Conservation (phyloP, 2,113 vertebrate species). For the Ploceus nigricollis region DNA sequence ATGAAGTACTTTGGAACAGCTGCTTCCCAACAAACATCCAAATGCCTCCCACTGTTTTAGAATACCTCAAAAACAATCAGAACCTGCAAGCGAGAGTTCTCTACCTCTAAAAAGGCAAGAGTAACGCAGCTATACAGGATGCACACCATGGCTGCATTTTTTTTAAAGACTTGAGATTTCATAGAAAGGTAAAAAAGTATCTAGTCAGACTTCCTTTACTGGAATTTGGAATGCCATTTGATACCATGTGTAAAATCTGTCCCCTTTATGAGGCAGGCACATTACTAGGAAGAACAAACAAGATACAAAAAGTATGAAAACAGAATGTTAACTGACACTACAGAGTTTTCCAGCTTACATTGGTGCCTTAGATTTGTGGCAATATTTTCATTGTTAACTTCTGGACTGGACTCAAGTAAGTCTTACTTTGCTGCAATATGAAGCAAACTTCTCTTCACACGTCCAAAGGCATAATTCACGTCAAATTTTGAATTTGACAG, state of each 20-base stretch:
- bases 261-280: neutral
- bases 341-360: constrained; percentile 58
- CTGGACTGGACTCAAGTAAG: constrained; percentile 38
- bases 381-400: constrained; percentile 59
- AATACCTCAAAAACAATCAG: neutral
- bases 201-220: neutral
- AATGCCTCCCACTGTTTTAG: neutral
- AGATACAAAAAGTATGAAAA: neutral
- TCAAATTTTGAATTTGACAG: constrained; percentile 98
- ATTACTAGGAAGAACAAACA: neutral
- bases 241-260: neutral
- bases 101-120: neutral
- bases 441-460: constrained; percentile 96
- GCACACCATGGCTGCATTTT: neutral
- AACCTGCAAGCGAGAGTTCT: neutral
- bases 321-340: constrained; percentile 24
- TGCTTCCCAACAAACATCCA: neutral
- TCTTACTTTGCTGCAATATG: constrained; percentile 99
- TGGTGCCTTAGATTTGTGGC: constrained; percentile 55
- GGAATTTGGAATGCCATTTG: neutral
- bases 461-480: constrained; percentile 98
- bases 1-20: neutral
- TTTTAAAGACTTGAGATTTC: neutral
- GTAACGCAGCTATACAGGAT: neutral
- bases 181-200: neutral